Base-by-base conservation (phyloP, 1,140 invertebrate genomes). In the Papilio glaucus region DNA sequence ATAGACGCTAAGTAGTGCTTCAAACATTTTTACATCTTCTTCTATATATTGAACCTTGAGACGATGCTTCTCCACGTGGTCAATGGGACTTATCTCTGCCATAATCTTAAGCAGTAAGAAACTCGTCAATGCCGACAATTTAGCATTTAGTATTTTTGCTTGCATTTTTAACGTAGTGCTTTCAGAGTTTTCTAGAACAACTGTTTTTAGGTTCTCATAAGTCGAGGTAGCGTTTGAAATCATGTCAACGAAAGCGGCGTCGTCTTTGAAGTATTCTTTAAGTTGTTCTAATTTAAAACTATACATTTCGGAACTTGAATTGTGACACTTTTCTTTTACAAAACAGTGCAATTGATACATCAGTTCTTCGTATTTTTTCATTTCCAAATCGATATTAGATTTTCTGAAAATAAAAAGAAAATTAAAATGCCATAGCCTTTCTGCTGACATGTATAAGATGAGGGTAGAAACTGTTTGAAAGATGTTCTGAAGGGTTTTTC, bases 51-150 rank as follows among this genome's bases (percentile, higher is more conserved):
- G 84, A 5, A 95, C 90, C 86, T 96, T 96, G 0, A 97, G 83
- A 0, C 94, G 89, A 42, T 95, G 94, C 84, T 97, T 97, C 60
- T 96, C 94, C 0, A 97, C 95, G 0, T 96, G 96, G 93, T 98
- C 97, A 15, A 98, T 95, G 3, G 86, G 78, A 72, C 82, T 90
- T 9, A 93, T 79, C 83, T 93, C 87, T 12, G 85, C 67, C 77
- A 93, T 85, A 5, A 93, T 62, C 67, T 80, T 83, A 0, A 86
- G 37, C 0, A 93, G 81, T 0, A 94, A 88, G 0, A 95, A 77
- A 78, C 94, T 91, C 0, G 91, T 93, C n/a, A 93, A 75, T 21
- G 94, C 72, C 15, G 88, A 92, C 4, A 94, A 71, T 78, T 94
- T 85, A 1, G 93, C 73, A 4, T 85, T 88, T 0, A 90, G 71